Percentiles rank a stretch among this genome's conserved stretches.
Evolutionary conservation across 2,797 vertebrate species (phyloP).

Genomic region (Potorous gilbertii): DNA sequence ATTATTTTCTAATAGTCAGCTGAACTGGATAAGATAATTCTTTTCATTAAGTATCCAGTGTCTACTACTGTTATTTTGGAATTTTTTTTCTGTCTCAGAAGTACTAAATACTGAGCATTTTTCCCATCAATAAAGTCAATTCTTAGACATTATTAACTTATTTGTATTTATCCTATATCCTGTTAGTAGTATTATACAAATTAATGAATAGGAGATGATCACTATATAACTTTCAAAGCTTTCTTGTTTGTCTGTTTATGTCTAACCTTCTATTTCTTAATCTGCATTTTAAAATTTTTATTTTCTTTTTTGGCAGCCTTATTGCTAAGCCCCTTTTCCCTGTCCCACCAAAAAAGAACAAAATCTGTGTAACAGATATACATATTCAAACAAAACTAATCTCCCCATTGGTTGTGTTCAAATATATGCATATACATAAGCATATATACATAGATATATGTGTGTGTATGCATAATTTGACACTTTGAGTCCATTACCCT

Average conservation of each 20-base stretch:
- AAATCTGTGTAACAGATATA: neutral
- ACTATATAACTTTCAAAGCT: neutral
- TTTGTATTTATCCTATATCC: conserved; percentile 19
- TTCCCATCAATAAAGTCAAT: too few species aligned
- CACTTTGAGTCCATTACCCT: neutral
- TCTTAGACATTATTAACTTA: neutral
- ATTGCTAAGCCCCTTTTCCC: neutral
- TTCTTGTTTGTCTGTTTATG: neutral
- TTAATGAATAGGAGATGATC: neutral
- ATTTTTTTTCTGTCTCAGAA: too few species aligned
- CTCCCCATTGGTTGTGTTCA: too few species aligned
- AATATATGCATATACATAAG: too few species aligned
- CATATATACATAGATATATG: too few species aligned
- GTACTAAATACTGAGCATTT: too few species aligned
- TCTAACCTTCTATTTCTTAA: neutral
- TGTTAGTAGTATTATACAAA: neutral
- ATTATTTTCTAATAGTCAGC: too few species aligned
- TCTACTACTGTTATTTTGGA: too few species aligned
- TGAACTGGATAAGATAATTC: too few species aligned
- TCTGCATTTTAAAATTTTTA: neutral
- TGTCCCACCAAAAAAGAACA: neutral
- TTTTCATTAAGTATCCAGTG: too few species aligned
- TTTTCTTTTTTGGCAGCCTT: neutral
- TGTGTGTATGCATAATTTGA: neutral
- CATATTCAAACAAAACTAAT: too few species aligned